Percentiles rank a stretch among this genome's conserved stretches.
Evolutionary conservation across 37 sponge, comb jelly and placozoan species (phyloP).

Genomic region (Mnemiopsis leidyi): DNA sequence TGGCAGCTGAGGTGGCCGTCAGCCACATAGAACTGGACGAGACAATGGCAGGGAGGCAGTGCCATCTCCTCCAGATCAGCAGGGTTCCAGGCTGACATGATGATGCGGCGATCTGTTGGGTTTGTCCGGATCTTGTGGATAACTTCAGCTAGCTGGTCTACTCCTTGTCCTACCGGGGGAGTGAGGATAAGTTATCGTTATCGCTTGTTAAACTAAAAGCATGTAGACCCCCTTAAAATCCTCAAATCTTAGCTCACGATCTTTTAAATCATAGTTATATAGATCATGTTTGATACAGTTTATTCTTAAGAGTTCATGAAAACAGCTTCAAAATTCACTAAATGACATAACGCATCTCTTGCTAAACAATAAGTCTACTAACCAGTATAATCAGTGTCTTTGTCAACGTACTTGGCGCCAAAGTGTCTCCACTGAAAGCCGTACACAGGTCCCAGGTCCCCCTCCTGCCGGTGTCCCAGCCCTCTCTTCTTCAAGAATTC

Average conservation of each 20-base stretch:
- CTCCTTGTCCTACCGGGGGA: constrained; percentile 75
- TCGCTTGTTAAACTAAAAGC: too few relatives aligned
- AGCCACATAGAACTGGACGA: constrained; percentile 95
- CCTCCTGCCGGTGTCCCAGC: constrained; percentile 83
- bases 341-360: too few relatives aligned
- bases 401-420: constrained; percentile 90
- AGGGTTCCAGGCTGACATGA: constrained; percentile 97
- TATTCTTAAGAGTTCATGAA: too few relatives aligned
- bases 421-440: constrained; percentile 99
- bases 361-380: too few relatives aligned
- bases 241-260: too few relatives aligned
- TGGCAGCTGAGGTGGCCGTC: constrained; percentile 94
- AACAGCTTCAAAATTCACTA: too few relatives aligned
- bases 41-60: constrained; percentile 92
- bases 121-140: constrained; percentile 90
- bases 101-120: constrained; percentile 90
- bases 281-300: too few relatives aligned
- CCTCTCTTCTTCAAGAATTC: constrained; percentile 81
- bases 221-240: too few relatives aligned
- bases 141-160: constrained; percentile 92
- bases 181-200: too few relatives aligned
- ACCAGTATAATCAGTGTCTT: constrained; percentile 89
- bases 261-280: too few relatives aligned
- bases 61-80: constrained; percentile 87
- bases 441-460: constrained; percentile 96